phyloP scores from a whole-genome alignment of 2,113 vertebrate genomes.

The Aldabrachelys gigantea region DNA sequence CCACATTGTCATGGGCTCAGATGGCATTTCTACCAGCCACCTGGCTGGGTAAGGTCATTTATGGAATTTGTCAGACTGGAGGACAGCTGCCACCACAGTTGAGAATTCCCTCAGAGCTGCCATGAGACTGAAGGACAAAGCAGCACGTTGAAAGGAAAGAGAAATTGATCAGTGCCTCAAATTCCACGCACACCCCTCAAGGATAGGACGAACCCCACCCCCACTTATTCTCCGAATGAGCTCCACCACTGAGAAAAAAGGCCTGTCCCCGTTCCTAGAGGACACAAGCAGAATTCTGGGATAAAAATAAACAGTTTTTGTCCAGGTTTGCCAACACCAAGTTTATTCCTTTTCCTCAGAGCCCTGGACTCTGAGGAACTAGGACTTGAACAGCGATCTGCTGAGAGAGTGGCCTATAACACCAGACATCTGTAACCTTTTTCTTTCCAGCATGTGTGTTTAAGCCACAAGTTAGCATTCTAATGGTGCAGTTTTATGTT shows the following conservation, averaged over 20 bases:
- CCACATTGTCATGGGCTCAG: not conserved
- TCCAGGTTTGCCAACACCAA: not conserved
- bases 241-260: not conserved
- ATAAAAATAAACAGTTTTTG: not conserved
- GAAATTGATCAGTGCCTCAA: not conserved
- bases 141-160: not conserved
- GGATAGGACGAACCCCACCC: fast-evolving
- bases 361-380: not conserved
- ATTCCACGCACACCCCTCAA: not conserved
- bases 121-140: not conserved
- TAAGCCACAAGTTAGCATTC: constrained; percentile 1
- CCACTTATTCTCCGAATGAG: not conserved
- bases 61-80: not conserved
- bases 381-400: not conserved
- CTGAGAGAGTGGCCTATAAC: not conserved
- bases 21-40: not conserved
- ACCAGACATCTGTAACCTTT: not conserved
- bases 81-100: not conserved
- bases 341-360: not conserved
- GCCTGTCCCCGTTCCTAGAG: not conserved
- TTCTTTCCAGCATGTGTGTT: not conserved
- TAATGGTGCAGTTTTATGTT: not conserved
- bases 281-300: not conserved
- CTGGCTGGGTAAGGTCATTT: not conserved
- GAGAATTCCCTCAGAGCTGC: not conserved